Percentiles rank a stretch among this genome's conserved stretches.
Conservation (phyloP, 2,888 invertebrate genomes). For the Diloba caeruleocephala region DNA sequence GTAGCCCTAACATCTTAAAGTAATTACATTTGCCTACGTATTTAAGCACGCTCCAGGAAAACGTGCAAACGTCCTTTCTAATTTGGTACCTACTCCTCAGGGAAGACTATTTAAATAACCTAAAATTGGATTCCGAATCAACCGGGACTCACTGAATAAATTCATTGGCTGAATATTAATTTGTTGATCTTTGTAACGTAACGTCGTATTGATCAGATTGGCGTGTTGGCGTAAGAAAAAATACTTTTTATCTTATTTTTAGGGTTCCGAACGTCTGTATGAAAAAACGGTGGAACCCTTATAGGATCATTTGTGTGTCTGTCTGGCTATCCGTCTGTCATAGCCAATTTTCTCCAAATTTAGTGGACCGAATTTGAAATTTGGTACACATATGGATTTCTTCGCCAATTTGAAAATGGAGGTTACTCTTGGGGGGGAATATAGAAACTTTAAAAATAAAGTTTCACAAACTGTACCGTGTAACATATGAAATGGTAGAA, state of each 20-base stretch:
- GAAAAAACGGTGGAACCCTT: too few relatives aligned
- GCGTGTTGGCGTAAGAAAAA: conserved; percentile 20
- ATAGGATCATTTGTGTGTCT: too few relatives aligned
- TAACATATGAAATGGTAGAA: too few relatives aligned
- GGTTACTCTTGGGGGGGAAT: too few relatives aligned
- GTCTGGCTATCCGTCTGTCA: too few relatives aligned
- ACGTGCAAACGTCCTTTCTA: conserved; percentile 75
- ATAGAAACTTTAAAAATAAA: too few relatives aligned
- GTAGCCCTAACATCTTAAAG: conserved; percentile 63
- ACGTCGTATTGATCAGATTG: conserved; percentile 45
- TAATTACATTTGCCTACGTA: conserved; percentile 81
- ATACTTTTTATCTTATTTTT: conserved; percentile 9
- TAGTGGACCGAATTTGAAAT: too few relatives aligned
- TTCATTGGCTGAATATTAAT: conserved; percentile 61
- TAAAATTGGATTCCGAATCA: conserved; percentile 77
- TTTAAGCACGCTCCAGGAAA: conserved; percentile 71
- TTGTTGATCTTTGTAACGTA: conserved; percentile 58
- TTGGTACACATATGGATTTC: too few relatives aligned
- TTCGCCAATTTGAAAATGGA: too few relatives aligned
- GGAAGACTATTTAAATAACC: conserved; percentile 76
- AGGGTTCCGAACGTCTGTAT: too few relatives aligned
- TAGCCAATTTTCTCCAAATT: too few relatives aligned
- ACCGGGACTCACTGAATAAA: conserved; percentile 57
- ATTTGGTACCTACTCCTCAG: conserved; percentile 62
- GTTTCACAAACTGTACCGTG: too few relatives aligned